Percentiles rank a stretch among this genome's conserved stretches.
Evolutionary conservation across 2,888 invertebrate species (phyloP).

Genomic region (Parthenolecanium corni): DNA sequence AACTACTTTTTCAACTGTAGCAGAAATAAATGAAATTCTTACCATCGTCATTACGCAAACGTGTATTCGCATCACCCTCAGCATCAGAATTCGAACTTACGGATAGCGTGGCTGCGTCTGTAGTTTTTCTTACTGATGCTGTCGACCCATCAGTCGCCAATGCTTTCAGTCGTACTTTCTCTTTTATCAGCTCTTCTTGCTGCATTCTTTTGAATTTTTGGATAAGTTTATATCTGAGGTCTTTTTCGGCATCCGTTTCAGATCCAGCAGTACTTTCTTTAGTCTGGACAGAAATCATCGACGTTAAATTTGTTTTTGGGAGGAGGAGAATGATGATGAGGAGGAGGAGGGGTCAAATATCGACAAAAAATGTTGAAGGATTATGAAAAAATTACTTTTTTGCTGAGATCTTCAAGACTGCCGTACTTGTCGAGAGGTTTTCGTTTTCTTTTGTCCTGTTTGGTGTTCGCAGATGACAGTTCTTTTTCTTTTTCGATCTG

Average conservation of each 20-base stretch:
- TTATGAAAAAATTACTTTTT: not conserved
- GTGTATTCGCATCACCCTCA: too few species aligned
- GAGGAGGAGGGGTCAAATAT: too few species aligned
- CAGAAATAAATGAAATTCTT: too few species aligned
- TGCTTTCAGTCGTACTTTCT: conserved; percentile 6
- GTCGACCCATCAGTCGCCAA: not conserved
- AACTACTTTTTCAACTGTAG: too few species aligned
- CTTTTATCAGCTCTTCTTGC: conserved; percentile 9
- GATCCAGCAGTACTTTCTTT: not conserved
- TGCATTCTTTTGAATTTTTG: conserved; percentile 25
- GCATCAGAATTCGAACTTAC: too few species aligned
- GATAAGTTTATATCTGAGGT: conserved; percentile 18
- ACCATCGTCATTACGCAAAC: too few species aligned
- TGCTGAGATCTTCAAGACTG: not conserved
- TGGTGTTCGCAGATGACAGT: conserved; percentile 1
- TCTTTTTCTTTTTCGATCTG: conserved; percentile 29
- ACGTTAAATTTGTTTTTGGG: too few species aligned
- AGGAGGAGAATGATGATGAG: too few species aligned
- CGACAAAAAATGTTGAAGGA: too few species aligned
- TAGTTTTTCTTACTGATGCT: too few species aligned
- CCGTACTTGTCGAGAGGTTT: not conserved
- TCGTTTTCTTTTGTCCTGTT: conserved; percentile 11
- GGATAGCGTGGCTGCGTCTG: too few species aligned
- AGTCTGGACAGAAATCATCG: not conserved
- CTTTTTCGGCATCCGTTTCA: conserved; percentile 13